phyloP scores from a whole-genome alignment of 2,113 vertebrate genomes.

The Cervus canadensis region DNA sequence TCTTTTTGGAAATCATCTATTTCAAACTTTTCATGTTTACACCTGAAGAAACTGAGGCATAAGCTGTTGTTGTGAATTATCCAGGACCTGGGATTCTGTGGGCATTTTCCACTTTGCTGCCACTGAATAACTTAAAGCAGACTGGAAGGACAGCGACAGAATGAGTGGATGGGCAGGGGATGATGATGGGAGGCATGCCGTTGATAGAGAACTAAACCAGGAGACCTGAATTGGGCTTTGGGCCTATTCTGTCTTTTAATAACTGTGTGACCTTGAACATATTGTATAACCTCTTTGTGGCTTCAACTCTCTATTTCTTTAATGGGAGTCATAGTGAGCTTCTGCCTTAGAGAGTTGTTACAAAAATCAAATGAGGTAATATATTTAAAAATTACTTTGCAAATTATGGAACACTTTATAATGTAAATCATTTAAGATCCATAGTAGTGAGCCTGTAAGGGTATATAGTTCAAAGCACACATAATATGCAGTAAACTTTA shows the following conservation, averaged over 20 bases:
- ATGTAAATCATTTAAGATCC: neutral
- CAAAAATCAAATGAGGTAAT: neutral
- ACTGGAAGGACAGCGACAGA: neutral
- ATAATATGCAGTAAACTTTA: neutral
- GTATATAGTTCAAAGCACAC: constrained; percentile 1
- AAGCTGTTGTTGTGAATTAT: neutral
- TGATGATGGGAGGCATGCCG: accelerated
- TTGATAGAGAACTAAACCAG: neutral
- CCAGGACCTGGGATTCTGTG: neutral
- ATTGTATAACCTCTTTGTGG: neutral
- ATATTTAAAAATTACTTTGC: neutral
- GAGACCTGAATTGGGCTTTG: neutral
- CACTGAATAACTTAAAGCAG: neutral
- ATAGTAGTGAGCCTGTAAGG: neutral
- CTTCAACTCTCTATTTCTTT: neutral
- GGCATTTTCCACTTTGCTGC: neutral
- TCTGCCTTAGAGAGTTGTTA: neutral
- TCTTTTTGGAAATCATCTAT: neutral
- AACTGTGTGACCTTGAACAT: neutral
- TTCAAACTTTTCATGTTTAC: neutral
- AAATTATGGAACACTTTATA: neutral
- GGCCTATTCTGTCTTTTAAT: neutral
- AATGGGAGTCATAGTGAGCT: neutral
- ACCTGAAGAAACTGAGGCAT: neutral
- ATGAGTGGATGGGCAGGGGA: neutral